Base-by-base conservation (phyloP, 2,888 invertebrate species). In the Spilarctia lutea region DNA sequence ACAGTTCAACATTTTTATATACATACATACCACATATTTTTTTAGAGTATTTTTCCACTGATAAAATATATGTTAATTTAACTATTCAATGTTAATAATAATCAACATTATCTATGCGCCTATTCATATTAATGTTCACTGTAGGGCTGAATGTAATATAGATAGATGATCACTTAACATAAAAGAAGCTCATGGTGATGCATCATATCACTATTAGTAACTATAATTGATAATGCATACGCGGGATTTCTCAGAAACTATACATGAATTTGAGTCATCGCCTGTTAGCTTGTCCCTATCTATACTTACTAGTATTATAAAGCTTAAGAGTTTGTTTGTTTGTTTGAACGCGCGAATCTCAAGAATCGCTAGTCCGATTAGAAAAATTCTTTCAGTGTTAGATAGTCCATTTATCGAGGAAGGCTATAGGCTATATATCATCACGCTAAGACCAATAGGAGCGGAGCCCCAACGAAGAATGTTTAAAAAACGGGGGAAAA, bases 171-270 rank as follows among this genome's bases (percentile, higher is more conserved):
- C 13, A 3, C 63, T 63, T 0, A 0, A 63, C 63, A 30, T 63
- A 18, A 18, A 30, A 18, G 68, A 33, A 48, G 30, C 11, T 39
- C 39, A 39, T 20, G 18, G 27, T 70, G 69, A 70, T 39, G 60
- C 69, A 70, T 56, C 35, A 39, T 35, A 27, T 67, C 16, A n/a
- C 66, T 42, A 63, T 66, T 42, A n/a, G 42, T 67, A 24, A 63
- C 20, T 48, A 18, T 20, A 68, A 48, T 68, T 68, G 33, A 48
- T 33, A 68, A 48, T 33, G 30, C 24, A 24, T 30, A 48, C 24
- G 30, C 24, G 0, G 24, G 2, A 63, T 63, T 68, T 68, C 33
- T 33, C 48, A 48, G 48, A 33, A 48, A 27, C 30, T 68, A 18
- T 45, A 30, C 18, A 67, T 60, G 27, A 42, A 27, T 42, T 27